Percentiles rank a stretch among this genome's conserved stretches.
These are phyloP conservation scores for Geodia barretti DNA, from an alignment of 37 sponge, comb jelly and placozoan genomes.

Conservation along the genomic window DNA sequence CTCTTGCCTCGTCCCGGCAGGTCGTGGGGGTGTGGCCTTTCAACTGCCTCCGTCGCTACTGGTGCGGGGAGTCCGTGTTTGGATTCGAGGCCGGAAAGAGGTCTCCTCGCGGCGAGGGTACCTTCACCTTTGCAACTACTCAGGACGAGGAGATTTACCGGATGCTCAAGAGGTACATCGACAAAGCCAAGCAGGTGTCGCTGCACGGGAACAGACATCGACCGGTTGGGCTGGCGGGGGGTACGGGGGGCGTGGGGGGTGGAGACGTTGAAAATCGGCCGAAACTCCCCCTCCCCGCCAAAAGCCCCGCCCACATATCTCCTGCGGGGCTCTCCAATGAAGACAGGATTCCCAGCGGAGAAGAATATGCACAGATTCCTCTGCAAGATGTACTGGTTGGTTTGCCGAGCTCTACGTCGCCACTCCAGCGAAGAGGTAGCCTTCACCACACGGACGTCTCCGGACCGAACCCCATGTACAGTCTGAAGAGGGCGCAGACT, in stretches of 20 bases:
- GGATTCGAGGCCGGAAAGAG: constrained; percentile 56
- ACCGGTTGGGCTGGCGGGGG: too few relatives aligned
- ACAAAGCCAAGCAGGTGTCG: neutral
- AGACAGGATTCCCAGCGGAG: neutral
- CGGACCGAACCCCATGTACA: neutral
- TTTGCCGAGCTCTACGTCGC: neutral
- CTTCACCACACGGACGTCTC: neutral
- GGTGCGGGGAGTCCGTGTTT: constrained; percentile 41
- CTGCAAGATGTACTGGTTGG: neutral
- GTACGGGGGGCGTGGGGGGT: neutral
- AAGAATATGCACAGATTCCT: neutral
- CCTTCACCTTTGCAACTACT: constrained; percentile 49
- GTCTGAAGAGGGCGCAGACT: neutral
- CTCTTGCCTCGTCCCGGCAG: constrained; percentile 5
- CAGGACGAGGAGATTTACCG: constrained; percentile 52
- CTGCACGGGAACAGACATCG: neutral
- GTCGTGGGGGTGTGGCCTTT: constrained; percentile 72
- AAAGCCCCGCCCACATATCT: neutral
- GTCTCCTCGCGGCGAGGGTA: constrained; percentile 76
- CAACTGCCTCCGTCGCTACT: constrained; percentile 48
- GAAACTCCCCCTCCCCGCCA: constrained; percentile 30
- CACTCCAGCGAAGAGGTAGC: neutral
- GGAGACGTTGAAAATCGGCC: constrained; percentile 9
- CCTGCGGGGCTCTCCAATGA: neutral
- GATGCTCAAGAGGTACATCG: constrained; percentile 30